phyloP scores from a whole-genome alignment of 64 coral and sea anemone genomes.

The Montipora foliosa region DNA sequence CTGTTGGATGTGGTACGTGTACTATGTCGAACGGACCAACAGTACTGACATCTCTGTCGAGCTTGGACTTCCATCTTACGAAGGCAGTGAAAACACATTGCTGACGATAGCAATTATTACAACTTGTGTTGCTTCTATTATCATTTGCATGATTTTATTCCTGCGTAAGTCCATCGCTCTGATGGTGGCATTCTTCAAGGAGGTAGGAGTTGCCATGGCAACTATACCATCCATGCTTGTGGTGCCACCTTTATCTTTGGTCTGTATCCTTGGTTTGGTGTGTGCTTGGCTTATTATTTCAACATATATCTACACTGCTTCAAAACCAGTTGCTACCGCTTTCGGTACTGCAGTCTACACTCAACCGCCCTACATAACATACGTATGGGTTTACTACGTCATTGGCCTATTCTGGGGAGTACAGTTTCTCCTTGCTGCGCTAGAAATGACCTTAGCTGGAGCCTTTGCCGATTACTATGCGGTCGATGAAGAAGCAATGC shows the following conservation, averaged over 20 bases:
- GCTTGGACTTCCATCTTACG: constrained; percentile 60
- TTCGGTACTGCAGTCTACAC: constrained; percentile 37
- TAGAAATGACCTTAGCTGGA: constrained; percentile 60
- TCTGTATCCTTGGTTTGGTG: constrained; percentile 54
- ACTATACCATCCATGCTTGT: constrained; percentile 65
- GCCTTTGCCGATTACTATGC: constrained; percentile 58
- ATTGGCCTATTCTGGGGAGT: constrained; percentile 67
- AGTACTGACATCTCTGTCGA: constrained; percentile 46
- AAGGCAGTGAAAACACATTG: constrained; percentile 40
- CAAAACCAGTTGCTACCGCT: constrained; percentile 31
- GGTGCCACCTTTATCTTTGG: constrained; percentile 54
- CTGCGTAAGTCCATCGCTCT: constrained; percentile 57
- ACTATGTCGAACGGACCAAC: constrained; percentile 50
- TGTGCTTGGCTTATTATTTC: constrained; percentile 49
- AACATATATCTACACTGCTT: constrained; percentile 52
- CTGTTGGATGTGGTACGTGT: constrained; percentile 35
- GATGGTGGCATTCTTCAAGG: constrained; percentile 61
- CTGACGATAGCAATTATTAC: constrained; percentile 47
- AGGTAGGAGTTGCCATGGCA: constrained; percentile 65
- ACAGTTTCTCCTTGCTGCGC: constrained; percentile 56
- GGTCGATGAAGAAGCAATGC: constrained; percentile 47
- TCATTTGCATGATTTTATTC: constrained; percentile 41
- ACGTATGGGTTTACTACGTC: constrained; percentile 50
- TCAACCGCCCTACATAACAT: constrained; percentile 14
- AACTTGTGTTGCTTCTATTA: constrained; percentile 22